A percentile compares a stretch with the other conserved stretches of the same genome.
phyloP scores from a whole-genome alignment of 2,888 invertebrate species.

The Zele albiditarsus region DNA sequence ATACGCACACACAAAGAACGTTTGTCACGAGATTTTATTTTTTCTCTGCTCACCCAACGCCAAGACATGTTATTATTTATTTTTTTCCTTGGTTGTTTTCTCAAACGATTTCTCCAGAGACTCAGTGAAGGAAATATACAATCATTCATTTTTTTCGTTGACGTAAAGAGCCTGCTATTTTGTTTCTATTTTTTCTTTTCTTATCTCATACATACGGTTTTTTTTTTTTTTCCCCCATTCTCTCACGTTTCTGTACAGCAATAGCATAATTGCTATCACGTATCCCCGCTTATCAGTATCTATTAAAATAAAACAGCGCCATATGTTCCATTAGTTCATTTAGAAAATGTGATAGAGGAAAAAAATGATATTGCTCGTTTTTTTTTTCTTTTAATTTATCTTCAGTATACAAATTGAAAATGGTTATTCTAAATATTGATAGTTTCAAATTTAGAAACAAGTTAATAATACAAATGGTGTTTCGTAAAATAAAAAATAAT shows the following conservation, averaged over 20 bases:
- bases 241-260: background rate
- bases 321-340: background rate
- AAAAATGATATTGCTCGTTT: background rate
- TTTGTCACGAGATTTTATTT: background rate
- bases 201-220: background rate
- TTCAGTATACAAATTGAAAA: no score
- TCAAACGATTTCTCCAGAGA: background rate
- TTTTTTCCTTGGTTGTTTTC: background rate
- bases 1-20: background rate
- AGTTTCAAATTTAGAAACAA: no score
- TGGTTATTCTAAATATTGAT: no score
- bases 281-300: background rate
- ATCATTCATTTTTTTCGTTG: background rate
- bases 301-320: background rate
- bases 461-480: no score
- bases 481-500: no score
- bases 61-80: background rate
- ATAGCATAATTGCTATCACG: background rate
- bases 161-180: background rate
- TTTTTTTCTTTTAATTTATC: background rate
- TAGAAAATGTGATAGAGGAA: background rate
- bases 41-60: background rate
- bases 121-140: background rate
- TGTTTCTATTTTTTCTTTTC: background rate
- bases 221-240: background rate